These are phyloP conservation scores for Ceryle rudis DNA, from an alignment of 2,797 vertebrate species.

Conservation along the genomic window DNA sequence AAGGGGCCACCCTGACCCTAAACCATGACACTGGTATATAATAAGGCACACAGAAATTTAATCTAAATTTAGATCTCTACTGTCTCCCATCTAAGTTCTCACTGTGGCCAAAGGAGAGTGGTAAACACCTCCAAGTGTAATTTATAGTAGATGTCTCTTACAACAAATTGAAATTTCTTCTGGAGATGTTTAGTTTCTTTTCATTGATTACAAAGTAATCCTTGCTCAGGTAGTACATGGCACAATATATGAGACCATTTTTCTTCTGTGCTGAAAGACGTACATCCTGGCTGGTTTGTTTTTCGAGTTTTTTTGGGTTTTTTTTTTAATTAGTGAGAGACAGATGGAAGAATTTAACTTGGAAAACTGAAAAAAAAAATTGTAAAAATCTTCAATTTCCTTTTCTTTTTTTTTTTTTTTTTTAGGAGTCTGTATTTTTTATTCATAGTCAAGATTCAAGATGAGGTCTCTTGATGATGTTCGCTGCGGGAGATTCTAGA, in stretches of 20 bases:
- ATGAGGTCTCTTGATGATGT: not conserved
- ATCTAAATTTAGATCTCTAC: conserved; percentile 4
- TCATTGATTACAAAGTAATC: not conserved
- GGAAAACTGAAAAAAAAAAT: not conserved
- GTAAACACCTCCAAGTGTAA: not conserved
- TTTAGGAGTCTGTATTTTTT: not conserved
- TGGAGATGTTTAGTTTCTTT: not conserved
- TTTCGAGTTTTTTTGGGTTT: too few relatives aligned
- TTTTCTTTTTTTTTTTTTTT: not conserved
- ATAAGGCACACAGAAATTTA: not conserved
- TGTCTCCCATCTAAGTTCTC: not conserved
- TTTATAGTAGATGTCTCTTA: not conserved
- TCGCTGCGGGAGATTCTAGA: too few relatives aligned
- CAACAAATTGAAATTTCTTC: not conserved
- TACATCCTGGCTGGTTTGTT: too few relatives aligned
- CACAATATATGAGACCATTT: not conserved
- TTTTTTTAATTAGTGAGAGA: not conserved
- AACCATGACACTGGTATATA: not conserved
- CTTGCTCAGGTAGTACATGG: not conserved
- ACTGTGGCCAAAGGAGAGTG: not conserved
- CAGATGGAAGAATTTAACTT: not conserved
- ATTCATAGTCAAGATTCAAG: not conserved
- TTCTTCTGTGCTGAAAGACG: not conserved
- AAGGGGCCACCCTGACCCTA: too few relatives aligned
- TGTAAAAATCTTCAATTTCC: not conserved